Evolutionary conservation across 2,888 invertebrate species (phyloP), one percentile per base, ranked within the genome.

Genomic region (Aromia moschata): DNA sequence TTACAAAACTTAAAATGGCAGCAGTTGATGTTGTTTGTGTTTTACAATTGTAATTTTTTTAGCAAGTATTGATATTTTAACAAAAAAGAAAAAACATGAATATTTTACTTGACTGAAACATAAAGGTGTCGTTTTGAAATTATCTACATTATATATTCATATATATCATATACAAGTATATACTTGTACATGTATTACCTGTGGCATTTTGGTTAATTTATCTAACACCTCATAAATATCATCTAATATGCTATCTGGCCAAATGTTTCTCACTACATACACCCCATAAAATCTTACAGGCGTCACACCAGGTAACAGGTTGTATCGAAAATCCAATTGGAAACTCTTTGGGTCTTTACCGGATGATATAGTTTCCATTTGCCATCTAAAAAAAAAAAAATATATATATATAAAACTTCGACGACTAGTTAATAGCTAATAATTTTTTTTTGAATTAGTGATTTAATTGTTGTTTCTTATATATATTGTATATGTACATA

Each of bases 221-320:
- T 65, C 63, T 49, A 84, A 82, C 1, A 85, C 74, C 61, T 83
- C 80, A 54, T 81, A 80, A 0, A 88, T 86, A 40, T 84, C 74
- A 45, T 83, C 78, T 0, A 87, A 79, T 2, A 87, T 83, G n/a
- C 80, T 77, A 60, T 82, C 77, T 0, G 89, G 89, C 70, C 89
- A 81, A 62, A 86, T 86, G 66, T 83, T 84, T 59, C 84, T 80
- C 1, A 90, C 89, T 45, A 91, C 77, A 17, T 84, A 82, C 18
- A 91, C 79, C 0, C 91, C 92, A 70, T 92, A 92, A 60, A 85
- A 81, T 64, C 85, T 82, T 1, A 89, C 78, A 9, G 81, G 78
- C 0, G 87, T 87, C 0, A 85, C 78, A 2, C 91, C 92, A 0
- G 81, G 77, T 55, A 84, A 82, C 18, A 91, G 74, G 70, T 83